Conservation (phyloP, 2,113 vertebrate genomes). For the Empidonax traillii region DNA sequence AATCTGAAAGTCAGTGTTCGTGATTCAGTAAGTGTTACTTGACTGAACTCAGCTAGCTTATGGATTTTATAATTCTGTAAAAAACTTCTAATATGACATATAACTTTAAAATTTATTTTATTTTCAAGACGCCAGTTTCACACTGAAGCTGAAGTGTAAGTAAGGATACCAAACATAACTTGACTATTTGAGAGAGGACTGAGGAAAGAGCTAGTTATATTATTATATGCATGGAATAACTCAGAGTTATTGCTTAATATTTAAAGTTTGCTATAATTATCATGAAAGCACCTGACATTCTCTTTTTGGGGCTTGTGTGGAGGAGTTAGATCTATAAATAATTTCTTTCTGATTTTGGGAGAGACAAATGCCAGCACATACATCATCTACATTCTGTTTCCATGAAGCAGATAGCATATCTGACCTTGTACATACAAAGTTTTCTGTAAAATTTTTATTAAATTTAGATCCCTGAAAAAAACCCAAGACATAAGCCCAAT, state of each 20-base stretch:
- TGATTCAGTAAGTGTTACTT: constrained; percentile 18
- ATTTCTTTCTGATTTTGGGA: constrained; percentile 3
- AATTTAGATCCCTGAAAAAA: neutral
- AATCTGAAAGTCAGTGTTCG: constrained; percentile 28
- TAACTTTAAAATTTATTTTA: neutral
- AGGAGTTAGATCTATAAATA: constrained; percentile 47
- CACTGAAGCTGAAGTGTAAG: neutral
- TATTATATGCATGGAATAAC: neutral
- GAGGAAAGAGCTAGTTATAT: neutral
- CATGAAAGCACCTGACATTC: neutral
- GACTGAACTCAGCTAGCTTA: neutral
- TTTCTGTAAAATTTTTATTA: neutral
- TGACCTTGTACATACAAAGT: neutral
- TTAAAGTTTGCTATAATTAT: constrained; percentile 8
- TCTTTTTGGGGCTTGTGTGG: neutral
- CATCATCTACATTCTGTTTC: neutral
- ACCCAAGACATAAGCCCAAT: accelerated
- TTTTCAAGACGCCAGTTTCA: neutral
- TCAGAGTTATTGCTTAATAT: neutral
- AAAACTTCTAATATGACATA: neutral
- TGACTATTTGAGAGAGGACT: neutral
- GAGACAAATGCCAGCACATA: neutral
- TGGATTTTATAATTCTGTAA: neutral
- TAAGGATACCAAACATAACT: neutral
- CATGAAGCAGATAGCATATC: neutral